Evolutionary conservation across 1,140 invertebrate genomes (phyloP).

Genomic region (Brachionus plicatilis): DNA sequence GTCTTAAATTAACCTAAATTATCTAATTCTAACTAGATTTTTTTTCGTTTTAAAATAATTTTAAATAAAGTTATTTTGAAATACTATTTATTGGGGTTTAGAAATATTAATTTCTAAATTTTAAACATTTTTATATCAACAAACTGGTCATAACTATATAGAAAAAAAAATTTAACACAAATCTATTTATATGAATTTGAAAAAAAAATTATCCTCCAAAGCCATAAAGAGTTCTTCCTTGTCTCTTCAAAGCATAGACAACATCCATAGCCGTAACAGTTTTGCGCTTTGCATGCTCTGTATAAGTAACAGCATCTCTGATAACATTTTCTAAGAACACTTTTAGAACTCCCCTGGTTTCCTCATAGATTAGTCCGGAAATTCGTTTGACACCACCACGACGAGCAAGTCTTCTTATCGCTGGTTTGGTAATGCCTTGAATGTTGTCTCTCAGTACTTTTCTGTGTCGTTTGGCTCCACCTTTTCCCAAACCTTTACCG

Average conservation of each 20-base stretch:
- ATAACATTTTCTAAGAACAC: conserved; percentile 40
- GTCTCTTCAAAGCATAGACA: conserved; percentile 38
- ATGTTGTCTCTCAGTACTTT: conserved; percentile 66
- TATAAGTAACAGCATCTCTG: conserved; percentile 40
- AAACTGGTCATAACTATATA: background rate
- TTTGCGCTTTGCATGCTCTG: conserved; percentile 39
- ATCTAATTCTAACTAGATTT: too few relatives aligned
- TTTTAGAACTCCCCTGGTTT: conserved; percentile 35
- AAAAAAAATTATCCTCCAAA: conserved; percentile 38
- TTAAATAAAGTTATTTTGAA: too few relatives aligned
- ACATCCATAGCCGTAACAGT: conserved; percentile 41
- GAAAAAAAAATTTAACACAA: background rate
- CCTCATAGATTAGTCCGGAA: conserved; percentile 38
- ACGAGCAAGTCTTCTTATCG: conserved; percentile 38
- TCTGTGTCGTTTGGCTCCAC: conserved; percentile 50
- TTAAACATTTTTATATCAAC: background rate
- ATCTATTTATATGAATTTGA: background rate
- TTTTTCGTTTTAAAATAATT: too few relatives aligned
- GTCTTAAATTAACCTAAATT: too few relatives aligned
- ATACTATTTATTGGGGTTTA: too few relatives aligned
- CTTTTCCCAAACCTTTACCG: conserved; percentile 51
- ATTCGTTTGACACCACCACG: conserved; percentile 41
- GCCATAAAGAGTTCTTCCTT: conserved; percentile 41
- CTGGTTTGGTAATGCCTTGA: conserved; percentile 51
- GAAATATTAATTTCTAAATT: too few relatives aligned